Evolutionary conservation across 2,888 invertebrate species (phyloP), one percentile per base, ranked within the genome.

Genomic region (Drosophila picticornis): DNA sequence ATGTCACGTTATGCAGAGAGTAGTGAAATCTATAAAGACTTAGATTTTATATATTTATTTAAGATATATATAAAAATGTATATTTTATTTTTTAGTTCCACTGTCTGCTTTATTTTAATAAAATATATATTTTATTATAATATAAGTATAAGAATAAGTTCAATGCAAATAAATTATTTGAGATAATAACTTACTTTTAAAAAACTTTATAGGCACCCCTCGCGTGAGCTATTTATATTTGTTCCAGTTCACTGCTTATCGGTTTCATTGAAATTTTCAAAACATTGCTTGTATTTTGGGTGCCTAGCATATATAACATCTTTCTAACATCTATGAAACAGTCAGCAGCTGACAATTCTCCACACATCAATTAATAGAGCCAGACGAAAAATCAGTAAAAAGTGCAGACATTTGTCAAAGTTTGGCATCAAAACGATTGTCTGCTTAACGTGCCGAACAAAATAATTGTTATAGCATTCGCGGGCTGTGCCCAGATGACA

Each of bases 401-500:
- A 64, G 29, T 66, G 56, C 63, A 68, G 56, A 79, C 48, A 46
- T 53, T 72, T 77, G 65, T 48, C 69, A 67, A 64, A 57, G 50
- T 55, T 79, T 81, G 79, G 60, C 68, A 70, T 59, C 65, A 53
- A 72, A 80, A 52, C 64, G 72, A 63, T 72, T 72, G 69, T 70
- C 75, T 75, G 65, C 50, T 50, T 76, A 43, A 71, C 69, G 74
- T 77, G 77, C 72, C 73, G 68, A 79, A 60, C 64, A 60, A 75
- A 72, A 76, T 83, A 80, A 81, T 80, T 83, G 72, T 75, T 72
- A 66, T 55, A 70, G 46, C 70, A 69, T 11, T 68, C 57, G 60
- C 72, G 57, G 81, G 81, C 79, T 81, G 81, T 72, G 66, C 66
- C 81, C 63, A 73, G 65, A 61, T 78, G 77, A 78, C 77, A 78